Base-by-base conservation (phyloP, 2,888 invertebrate species). In the Phalera bucephala region DNA sequence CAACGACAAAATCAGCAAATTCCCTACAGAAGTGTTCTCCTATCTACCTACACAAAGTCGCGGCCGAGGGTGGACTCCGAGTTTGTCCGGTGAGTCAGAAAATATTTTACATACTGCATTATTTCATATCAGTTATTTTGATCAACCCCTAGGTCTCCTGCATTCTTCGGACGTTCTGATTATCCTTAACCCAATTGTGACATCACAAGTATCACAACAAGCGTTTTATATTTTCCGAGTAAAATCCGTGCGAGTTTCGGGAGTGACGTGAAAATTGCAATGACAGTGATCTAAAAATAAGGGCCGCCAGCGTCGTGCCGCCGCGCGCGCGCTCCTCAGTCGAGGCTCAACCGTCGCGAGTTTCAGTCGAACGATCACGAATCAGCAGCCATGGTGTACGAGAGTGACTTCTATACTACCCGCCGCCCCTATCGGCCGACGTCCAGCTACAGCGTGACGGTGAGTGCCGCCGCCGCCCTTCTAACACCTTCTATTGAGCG, bases 341-440 rank as follows among this genome's bases (percentile, higher is more conserved):
- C 90, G 91, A 87, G 81, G 72, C 72, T 70, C 68, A 70, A 80
- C 75, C 88, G 86, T 75, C 86, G 84, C 86, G 83, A 82, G 80
- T 77, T 79, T 72, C 77, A 83, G 79, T 74, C 88, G 84, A 84
- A 82, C 81, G 82, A 83, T 53, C 53, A 52, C 60, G 63, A 62
- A 62, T 68, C 77, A 80, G 71, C 81, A 85, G 77, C 80, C 88
- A 96, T 96, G 96, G 96, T 96, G 91, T 96, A 96, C 94, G 95
- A 96, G 91, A 95, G 95, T 92, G 96, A 96, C 91, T 96, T 95
- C 91, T 95, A 95, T 90, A 96, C 96, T 74, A 95, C 95, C 86
- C 94, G 96, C 90, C 94, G 96, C 90, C 94, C 95, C 58, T 92
- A 94, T 84, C 90, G 95, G 87, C 94, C 93, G 51, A 93, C 94